A percentile compares a stretch with the other conserved stretches of the same genome.
These are phyloP conservation scores for Eupeodes latifasciatus DNA, from an alignment of 2,888 invertebrate genomes.

Conservation along the genomic window DNA sequence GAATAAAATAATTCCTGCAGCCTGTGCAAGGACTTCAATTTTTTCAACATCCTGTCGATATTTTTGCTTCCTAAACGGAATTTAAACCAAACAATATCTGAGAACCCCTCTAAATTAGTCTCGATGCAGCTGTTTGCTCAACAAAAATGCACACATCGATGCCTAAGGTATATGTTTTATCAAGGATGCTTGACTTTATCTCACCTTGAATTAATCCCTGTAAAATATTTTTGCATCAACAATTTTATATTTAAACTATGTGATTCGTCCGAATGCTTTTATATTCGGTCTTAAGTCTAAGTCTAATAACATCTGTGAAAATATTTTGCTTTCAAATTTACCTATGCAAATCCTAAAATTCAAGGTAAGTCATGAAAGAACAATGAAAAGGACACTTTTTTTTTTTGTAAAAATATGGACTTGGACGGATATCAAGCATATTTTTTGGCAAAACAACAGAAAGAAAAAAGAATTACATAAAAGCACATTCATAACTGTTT, in stretches of 20 bases:
- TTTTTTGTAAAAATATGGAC: conserved; percentile 51
- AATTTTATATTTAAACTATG: neutral
- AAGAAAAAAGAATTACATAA: conserved; percentile 30
- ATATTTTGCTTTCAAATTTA: conserved; percentile 56
- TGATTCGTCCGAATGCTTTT: conserved; percentile 3
- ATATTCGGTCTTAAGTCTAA: conserved; percentile 37
- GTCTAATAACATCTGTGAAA: conserved; percentile 63
- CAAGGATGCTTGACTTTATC: neutral
- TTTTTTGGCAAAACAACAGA: conserved; percentile 49
- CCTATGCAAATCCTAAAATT: neutral
- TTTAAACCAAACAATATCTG: neutral
- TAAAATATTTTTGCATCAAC: neutral
- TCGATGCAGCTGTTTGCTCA: neutral
- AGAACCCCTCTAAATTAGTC: neutral
- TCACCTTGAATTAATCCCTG: neutral
- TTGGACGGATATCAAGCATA: conserved; percentile 42
- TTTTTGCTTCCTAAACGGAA: neutral
- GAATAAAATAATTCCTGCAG: neutral
- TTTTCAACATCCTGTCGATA: neutral
- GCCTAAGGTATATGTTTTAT: neutral
- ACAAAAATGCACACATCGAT: neutral
- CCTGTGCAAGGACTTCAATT: neutral
- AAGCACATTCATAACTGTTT: conserved; percentile 63
- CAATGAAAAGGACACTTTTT: conserved; percentile 25
- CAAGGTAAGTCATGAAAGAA: neutral